A percentile compares a stretch with the other conserved stretches of the same genome.
These are phyloP conservation scores for Troides oblongomaculatus DNA, from an alignment of 2,888 invertebrate species.

Conservation along the genomic window DNA sequence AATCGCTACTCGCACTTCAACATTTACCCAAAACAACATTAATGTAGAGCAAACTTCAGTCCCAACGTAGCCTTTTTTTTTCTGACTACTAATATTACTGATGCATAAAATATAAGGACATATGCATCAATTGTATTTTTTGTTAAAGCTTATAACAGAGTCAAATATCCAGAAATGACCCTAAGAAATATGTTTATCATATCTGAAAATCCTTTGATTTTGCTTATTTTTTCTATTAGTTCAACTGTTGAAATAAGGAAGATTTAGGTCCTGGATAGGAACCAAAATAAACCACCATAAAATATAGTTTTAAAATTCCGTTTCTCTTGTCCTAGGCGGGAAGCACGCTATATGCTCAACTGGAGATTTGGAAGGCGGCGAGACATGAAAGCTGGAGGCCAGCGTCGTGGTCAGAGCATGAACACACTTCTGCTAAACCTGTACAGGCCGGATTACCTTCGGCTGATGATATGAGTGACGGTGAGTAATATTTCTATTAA, in stretches of 20 bases:
- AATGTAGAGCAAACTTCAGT: too few species aligned
- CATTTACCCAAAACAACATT: not conserved
- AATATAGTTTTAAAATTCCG: not conserved
- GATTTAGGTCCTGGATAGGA: too few species aligned
- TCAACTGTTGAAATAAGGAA: too few species aligned
- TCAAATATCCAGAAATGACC: not conserved
- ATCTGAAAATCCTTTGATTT: not conserved
- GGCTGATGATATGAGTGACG: constrained; percentile 85
- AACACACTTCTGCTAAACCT: constrained; percentile 62
- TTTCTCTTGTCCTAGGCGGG: constrained; percentile 83
- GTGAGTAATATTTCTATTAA: constrained; percentile 61
- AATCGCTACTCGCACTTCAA: not conserved
- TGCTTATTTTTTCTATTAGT: not conserved
- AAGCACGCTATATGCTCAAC: constrained; percentile 90
- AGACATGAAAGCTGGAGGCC: constrained; percentile 78
- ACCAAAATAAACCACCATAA: too few species aligned
- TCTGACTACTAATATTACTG: too few species aligned
- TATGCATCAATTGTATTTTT: too few species aligned
- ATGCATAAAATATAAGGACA: too few species aligned
- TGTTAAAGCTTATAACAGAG: not conserved
- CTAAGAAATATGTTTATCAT: not conserved
- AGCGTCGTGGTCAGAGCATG: constrained; percentile 76
- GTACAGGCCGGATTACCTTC: constrained; percentile 71
- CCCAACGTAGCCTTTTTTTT: too few species aligned
- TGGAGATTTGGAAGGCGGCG: constrained; percentile 95